Base-by-base conservation (phyloP, 2,113 vertebrate species). In the Ammospiza caudacuta region DNA sequence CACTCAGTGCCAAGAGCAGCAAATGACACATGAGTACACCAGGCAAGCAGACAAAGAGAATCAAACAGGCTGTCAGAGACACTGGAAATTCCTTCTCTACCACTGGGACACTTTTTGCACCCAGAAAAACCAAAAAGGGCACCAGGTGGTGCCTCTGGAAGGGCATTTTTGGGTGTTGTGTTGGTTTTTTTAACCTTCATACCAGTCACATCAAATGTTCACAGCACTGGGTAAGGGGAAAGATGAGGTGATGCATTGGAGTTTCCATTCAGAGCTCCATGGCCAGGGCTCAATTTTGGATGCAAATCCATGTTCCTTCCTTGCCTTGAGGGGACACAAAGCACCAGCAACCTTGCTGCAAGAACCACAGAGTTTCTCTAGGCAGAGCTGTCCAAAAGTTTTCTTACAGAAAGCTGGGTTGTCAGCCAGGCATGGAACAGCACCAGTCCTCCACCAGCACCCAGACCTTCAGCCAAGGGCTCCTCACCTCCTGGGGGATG, bases 1-100 rank as follows among this genome's bases (percentile, higher is more conserved):
- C 89, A 69, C 54, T 54, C 5, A 1, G 79, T 94, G 95, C 82
- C 90, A 84, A 91, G 73, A 86, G 62, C 91, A 75, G 89, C 66
- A 89, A 89, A 87, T 1, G 4, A 62, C 66, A 94, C 57, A 57
- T 1, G 2, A 91, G 81, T 23, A 10, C 21, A 68, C 27, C 69
- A 74, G 80, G 73, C 64, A 79, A 67, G 46, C 82, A 91, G 47
- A 61, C 52, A 83, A 66, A 88, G 92, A 51, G 52, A 44, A 63
- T 83, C 46, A 74, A 89, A 35, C 9, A 59, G 61, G 44, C 57
- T 52, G 68, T 67, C 49, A 39, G 18, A 79, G 58, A 52, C 21
- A 33, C 12, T 2, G 1, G 8, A 9, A 69, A 66, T 69, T 79
- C 66, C 17, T 75, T 67, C 44, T 33, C 37, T 22, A 27, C n/a